Evolutionary conservation across 2,797 vertebrate genomes (phyloP).

Genomic region (Poecilia velifera): DNA sequence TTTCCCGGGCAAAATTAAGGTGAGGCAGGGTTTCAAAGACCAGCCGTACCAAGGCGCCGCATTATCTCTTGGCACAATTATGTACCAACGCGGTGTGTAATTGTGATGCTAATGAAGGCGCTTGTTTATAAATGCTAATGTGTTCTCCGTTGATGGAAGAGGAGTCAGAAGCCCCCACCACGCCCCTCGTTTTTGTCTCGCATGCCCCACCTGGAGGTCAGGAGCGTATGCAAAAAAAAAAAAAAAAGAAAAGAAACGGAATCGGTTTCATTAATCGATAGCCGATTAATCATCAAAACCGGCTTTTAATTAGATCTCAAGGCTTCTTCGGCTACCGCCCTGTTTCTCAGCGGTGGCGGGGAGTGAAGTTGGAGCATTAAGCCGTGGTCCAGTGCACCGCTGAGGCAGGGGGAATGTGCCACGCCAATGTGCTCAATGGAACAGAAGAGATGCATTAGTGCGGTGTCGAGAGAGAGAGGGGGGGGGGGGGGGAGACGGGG

Average conservation of each 20-base stretch:
- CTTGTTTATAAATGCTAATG: constrained; percentile 79
- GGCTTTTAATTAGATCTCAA: constrained; percentile 71
- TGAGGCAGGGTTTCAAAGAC: constrained; percentile 66
- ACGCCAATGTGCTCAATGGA: constrained; percentile 76
- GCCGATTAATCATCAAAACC: constrained; percentile 69
- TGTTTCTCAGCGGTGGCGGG: constrained; percentile 39
- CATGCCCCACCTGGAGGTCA: constrained; percentile 68
- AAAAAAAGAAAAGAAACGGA: constrained; percentile 26
- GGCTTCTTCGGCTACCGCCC: constrained; percentile 34
- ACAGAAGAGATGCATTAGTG: constrained; percentile 82
- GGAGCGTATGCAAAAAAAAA: constrained; percentile 15
- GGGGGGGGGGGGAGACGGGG: constrained; percentile 18
- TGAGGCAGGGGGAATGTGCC: constrained; percentile 73
- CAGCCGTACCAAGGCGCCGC: constrained; percentile 51
- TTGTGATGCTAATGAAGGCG: constrained; percentile 78
- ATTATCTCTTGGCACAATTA: constrained; percentile 67
- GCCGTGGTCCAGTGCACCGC: constrained; percentile 66
- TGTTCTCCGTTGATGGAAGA: constrained; percentile 64
- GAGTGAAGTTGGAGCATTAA: constrained; percentile 69
- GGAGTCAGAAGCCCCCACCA: constrained; percentile 34
- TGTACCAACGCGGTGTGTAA: constrained; percentile 72
- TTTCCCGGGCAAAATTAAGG: constrained; percentile 56
- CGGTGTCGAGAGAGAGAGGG: constrained; percentile 59
- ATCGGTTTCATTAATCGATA: constrained; percentile 60
- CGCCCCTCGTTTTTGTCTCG: constrained; percentile 40